Evolutionary conservation across 2,113 vertebrate genomes (phyloP).

Genomic region (Ameiurus melas): DNA sequence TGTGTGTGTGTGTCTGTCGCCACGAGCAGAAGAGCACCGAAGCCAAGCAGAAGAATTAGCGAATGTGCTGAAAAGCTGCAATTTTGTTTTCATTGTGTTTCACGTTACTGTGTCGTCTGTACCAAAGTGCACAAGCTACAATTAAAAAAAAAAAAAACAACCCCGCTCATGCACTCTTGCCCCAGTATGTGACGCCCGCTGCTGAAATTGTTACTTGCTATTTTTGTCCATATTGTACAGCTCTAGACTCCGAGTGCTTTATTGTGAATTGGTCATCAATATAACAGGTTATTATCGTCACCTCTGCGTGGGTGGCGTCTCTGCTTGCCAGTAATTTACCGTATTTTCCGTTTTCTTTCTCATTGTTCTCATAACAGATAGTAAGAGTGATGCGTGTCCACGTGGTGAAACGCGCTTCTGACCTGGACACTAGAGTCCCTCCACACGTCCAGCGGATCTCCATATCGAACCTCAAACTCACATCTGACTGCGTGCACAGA

Average conservation of each 20-base stretch:
- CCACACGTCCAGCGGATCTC: conserved; percentile 58
- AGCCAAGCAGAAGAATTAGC: background rate
- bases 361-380: conserved; percentile 38
- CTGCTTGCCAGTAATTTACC: background rate
- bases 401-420: conserved; percentile 54
- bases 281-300: background rate
- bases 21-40: background rate
- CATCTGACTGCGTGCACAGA: conserved; percentile 54
- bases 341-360: background rate
- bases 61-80: background rate
- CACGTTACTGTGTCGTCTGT: background rate
- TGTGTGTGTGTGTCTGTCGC: background rate
- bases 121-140: background rate
- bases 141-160: background rate
- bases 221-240: background rate
- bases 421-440: conserved; percentile 52
- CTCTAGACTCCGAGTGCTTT: background rate
- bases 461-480: conserved; percentile 55
- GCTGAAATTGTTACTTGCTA: background rate
- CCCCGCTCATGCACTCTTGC: background rate
- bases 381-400: conserved; percentile 60
- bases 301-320: background rate
- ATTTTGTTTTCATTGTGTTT: background rate
- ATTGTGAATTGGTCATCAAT: background rate
- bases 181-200: background rate